Evolutionary conservation across 2,888 invertebrate genomes (phyloP).

Genomic region (Agriopis marginaria): DNA sequence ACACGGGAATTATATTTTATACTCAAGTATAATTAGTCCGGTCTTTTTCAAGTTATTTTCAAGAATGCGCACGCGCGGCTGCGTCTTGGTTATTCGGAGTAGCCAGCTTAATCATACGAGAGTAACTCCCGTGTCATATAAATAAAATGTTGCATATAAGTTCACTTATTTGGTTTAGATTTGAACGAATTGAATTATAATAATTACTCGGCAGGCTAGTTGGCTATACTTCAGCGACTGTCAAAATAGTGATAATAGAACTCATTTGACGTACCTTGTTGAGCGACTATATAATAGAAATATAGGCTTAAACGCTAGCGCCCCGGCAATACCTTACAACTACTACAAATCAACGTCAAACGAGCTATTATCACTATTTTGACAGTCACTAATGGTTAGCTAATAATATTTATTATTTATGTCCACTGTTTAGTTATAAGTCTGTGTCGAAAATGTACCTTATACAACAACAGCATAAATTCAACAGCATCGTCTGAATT

Average conservation of each 20-base stretch:
- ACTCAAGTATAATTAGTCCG: no score
- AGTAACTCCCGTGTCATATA: no score
- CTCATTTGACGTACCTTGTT: not conserved
- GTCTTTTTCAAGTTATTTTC: no score
- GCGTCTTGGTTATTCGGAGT: no score
- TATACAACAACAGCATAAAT: not conserved
- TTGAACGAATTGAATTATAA: not conserved
- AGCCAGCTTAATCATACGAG: no score
- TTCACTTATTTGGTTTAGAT: not conserved
- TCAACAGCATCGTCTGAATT: constrained; percentile 25
- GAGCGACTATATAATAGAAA: not conserved
- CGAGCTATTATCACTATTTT: not conserved
- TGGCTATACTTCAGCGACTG: not conserved
- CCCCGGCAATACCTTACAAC: not conserved
- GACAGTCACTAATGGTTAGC: not conserved
- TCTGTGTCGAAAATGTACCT: no score
- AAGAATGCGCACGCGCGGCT: no score
- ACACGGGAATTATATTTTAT: no score
- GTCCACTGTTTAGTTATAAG: not conserved
- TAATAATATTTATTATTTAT: not conserved
- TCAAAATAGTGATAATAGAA: not conserved
- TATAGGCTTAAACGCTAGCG: no score
- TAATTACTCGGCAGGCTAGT: not conserved
- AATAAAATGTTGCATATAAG: not conserved
- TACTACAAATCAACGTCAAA: not conserved